A percentile compares a stretch with the other conserved stretches of the same genome.
phyloP scores from a whole-genome alignment of 2,888 invertebrate genomes.

The Pelosia muscerda region DNA sequence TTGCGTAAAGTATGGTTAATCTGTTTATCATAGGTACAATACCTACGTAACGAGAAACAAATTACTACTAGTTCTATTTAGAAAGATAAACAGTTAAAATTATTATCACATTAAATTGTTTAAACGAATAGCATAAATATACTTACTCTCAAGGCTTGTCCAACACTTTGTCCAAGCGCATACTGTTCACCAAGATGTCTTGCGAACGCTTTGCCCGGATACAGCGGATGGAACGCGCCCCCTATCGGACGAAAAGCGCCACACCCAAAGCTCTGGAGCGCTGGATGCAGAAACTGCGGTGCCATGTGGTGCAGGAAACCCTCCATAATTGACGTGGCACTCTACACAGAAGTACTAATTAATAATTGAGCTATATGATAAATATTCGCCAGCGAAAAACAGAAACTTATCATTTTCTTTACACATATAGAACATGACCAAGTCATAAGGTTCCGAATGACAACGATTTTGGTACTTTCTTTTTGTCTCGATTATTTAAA shows the following conservation, averaged over 20 bases:
- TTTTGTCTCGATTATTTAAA: no score
- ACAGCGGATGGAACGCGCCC: slow-evolving; percentile 83
- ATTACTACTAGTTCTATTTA: no score
- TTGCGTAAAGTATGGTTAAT: no score
- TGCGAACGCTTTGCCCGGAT: slow-evolving; percentile 83
- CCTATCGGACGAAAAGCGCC: slow-evolving; percentile 84
- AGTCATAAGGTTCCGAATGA: no score
- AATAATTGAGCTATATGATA: not conserved
- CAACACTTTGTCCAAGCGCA: slow-evolving; percentile 81
- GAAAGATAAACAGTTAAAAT: no score
- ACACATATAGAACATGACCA: no score
- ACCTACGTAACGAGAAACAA: no score
- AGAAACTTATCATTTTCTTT: no score
- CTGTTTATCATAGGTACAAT: no score
- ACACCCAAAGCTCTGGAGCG: slow-evolving; percentile 84
- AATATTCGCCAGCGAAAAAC: slow-evolving; percentile 18
- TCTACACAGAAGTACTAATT: slow-evolving; percentile 43
- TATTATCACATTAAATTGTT: no score
- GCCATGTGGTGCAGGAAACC: slow-evolving; percentile 86
- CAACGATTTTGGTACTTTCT: no score
- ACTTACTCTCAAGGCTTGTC: slow-evolving; percentile 80
- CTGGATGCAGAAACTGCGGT: slow-evolving; percentile 84
- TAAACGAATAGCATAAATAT: not conserved
- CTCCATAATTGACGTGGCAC: slow-evolving; percentile 70
- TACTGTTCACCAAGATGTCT: slow-evolving; percentile 84